Evolutionary conservation across 2,888 invertebrate genomes (phyloP).

Genomic region (Heliconius ethilla): DNA sequence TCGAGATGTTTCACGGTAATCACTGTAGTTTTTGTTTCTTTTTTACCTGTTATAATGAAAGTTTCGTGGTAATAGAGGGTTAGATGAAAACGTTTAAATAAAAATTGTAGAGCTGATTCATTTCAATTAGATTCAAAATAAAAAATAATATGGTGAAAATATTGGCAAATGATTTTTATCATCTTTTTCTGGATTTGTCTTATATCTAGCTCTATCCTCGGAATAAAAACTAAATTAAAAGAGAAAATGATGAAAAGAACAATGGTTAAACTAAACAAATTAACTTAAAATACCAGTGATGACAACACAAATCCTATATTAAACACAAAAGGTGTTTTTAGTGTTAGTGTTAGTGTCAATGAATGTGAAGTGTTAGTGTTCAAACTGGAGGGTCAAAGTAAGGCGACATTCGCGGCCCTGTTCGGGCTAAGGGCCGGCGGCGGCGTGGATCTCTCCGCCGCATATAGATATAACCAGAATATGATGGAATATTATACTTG

Average conservation of each 20-base stretch:
- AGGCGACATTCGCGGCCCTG: slow-evolving; percentile 85
- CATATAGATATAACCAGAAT: slow-evolving; percentile 97
- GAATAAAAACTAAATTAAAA: slow-evolving; percentile 10
- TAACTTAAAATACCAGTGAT: slow-evolving; percentile 1
- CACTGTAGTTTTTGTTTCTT: slow-evolving; percentile 15
- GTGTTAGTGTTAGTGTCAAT: slow-evolving; percentile 37
- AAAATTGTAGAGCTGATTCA: neutral
- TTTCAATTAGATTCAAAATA: slow-evolving; percentile 29
- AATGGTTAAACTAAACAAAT: neutral
- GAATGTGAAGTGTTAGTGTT: slow-evolving; percentile 59
- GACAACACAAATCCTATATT: neutral
- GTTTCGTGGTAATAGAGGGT: slow-evolving; percentile 13
- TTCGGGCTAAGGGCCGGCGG: slow-evolving; percentile 84
- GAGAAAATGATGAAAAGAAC: slow-evolving; percentile 41
- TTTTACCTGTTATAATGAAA: slow-evolving; percentile 28
- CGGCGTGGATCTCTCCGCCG: slow-evolving; percentile 95
- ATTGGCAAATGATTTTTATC: neutral
- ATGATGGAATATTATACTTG: slow-evolving; percentile 99
- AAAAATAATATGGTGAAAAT: no score
- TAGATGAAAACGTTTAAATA: neutral
- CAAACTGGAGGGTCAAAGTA: slow-evolving; percentile 85
- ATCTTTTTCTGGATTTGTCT: neutral
- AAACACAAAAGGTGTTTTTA: neutral
- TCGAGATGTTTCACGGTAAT: slow-evolving; percentile 70
- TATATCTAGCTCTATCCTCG: neutral